Conservation (phyloP, 2,888 invertebrate species). For the Gymnoscelis rufifasciata region DNA sequence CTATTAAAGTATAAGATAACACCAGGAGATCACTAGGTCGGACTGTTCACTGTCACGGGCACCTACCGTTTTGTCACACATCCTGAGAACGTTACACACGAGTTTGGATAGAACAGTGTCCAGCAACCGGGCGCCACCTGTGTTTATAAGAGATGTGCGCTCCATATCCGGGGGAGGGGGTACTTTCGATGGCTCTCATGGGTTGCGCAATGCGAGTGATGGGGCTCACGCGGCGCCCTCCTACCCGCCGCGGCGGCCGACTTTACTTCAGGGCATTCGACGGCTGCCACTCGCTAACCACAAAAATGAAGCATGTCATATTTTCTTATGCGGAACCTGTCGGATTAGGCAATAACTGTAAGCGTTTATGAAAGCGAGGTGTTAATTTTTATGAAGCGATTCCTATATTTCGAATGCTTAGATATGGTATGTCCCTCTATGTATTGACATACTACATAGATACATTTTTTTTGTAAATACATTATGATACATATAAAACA, state of each 20-base stretch:
- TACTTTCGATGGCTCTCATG: slow-evolving; percentile 75
- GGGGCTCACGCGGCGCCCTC: slow-evolving; percentile 62
- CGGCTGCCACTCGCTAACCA: slow-evolving; percentile 10
- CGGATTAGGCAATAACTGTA: slow-evolving; percentile 1
- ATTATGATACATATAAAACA: too few species aligned
- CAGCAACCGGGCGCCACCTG: slow-evolving; percentile 65
- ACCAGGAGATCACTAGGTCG: slow-evolving; percentile 53
- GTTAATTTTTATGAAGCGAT: neutral
- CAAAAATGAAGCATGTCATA: slow-evolving; percentile 3
- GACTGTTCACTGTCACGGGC: slow-evolving; percentile 32
- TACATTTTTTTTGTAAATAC: too few species aligned
- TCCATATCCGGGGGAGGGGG: slow-evolving; percentile 74
- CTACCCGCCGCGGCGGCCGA: slow-evolving; percentile 31
- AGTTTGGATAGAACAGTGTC: slow-evolving; percentile 67
- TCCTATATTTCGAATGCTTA: neutral
- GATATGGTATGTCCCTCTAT: neutral
- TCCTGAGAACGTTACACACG: slow-evolving; percentile 59
- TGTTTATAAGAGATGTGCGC: slow-evolving; percentile 74
- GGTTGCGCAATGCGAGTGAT: slow-evolving; percentile 65
- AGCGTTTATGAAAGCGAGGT: slow-evolving; percentile 1
- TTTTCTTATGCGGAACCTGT: neutral
- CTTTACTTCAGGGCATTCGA: slow-evolving; percentile 40
- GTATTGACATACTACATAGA: too few species aligned
- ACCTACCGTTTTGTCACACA: slow-evolving; percentile 75
- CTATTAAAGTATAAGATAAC: slow-evolving; percentile 30